Evolutionary conservation across 2,888 invertebrate species (phyloP).

Genomic region (Notodonta dromedarius): DNA sequence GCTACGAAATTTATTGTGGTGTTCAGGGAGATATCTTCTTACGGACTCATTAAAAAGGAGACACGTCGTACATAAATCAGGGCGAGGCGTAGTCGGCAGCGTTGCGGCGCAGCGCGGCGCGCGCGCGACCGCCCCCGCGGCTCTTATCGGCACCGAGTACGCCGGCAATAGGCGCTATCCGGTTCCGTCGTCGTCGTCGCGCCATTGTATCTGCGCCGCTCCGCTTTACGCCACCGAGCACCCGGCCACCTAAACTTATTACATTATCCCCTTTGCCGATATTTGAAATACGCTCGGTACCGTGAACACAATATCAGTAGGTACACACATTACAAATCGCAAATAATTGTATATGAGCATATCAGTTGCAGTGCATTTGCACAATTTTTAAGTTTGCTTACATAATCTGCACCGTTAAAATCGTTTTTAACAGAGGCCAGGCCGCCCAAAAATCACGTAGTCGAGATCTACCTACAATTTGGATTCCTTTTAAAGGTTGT

Average conservation of each 20-base stretch:
- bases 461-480: no score
- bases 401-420: no score
- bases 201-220: constrained; percentile 62
- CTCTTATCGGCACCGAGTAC: constrained; percentile 72
- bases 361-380: no score
- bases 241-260: constrained; percentile 66
- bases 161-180: constrained; percentile 83
- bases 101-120: constrained; percentile 38
- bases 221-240: constrained; percentile 47
- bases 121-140: constrained; percentile 55
- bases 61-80: constrained; percentile 84
- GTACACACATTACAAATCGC: no score
- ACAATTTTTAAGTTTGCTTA: no score
- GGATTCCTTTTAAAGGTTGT: no score
- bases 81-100: constrained; percentile 55
- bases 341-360: not conserved
- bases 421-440: no score
- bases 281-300: constrained; percentile 50
- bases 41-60: constrained; percentile 84
- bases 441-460: no score
- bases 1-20: constrained; percentile 78
- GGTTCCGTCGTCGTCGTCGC: constrained; percentile 74
- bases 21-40: constrained; percentile 81
- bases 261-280: constrained; percentile 68
- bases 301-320: constrained; percentile 12